Base-by-base conservation (phyloP, 2,113 vertebrate species). In the Urocitellus parryii region DNA sequence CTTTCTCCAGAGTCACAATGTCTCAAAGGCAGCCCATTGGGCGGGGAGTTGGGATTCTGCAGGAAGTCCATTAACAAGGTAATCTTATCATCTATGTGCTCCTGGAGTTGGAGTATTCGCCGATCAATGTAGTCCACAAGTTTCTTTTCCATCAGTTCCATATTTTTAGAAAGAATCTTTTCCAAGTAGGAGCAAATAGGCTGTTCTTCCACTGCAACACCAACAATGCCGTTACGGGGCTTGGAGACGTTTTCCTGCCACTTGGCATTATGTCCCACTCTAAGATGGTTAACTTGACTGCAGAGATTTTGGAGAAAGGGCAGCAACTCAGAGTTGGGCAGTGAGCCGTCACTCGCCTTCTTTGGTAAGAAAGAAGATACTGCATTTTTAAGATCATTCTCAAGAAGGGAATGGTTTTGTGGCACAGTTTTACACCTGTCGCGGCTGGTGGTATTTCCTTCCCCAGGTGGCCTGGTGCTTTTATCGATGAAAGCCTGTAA, bases 61-160 rank as follows among this genome's bases (percentile, higher is more conserved):
- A 98, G 78, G 80, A 98, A 88, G 91, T 96, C 97, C 95, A 98
- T 90, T 79, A 99, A 56, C 5, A 98, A 83, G 93, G 98, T 94
- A 39, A 99, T 74, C 98, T 98, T 98, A 10, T 97, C 81, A 94
- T 99, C 98, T 79, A 98, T 77, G 25, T 99, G 98, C 76, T 98
- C 89, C 97, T 99, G 99, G 68, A 99, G 98, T 92, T 88, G 91
- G 77, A 94, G 97, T n/a, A 99, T 97, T 56, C 95, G 98, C 51
- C 34, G 74, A 88, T 99, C 99, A 78, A 99, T 98, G 73, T 98
- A 97, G 88, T 98, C 98, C 95, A 96, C 98, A 8, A 99, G 98
- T 27, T 97, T 99, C 96, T 97, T 98, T 94, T 99, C 99, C 98
- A 99, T 98, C 88, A 98, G 95, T 48, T 99, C 98, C 98, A 99